phyloP scores from a whole-genome alignment of 2,113 vertebrate species.

The Isichthys henryi region DNA sequence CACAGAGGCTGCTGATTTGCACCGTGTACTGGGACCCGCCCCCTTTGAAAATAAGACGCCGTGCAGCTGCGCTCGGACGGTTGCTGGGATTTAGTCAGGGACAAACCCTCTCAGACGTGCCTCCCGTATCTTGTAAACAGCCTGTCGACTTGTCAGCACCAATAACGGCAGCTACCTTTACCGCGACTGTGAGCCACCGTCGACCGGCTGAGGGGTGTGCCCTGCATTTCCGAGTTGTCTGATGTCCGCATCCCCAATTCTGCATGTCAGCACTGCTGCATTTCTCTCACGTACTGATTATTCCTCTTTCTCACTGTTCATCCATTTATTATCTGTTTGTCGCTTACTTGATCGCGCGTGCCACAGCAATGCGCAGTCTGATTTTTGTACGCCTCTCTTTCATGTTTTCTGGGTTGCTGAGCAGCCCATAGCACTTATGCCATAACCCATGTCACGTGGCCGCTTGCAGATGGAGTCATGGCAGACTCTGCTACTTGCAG shows the following conservation, averaged over 20 bases:
- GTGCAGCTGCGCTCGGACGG: constrained; percentile 37
- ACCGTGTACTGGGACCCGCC: constrained; percentile 33
- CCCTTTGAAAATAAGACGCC: constrained; percentile 36
- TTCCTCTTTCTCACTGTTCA: neutral
- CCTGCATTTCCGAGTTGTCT: neutral
- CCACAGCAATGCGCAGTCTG: neutral
- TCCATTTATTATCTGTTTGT: neutral
- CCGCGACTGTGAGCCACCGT: constrained; percentile 10
- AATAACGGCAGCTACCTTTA: constrained; percentile 38
- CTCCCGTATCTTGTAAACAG: constrained; percentile 11
- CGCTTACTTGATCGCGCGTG: neutral
- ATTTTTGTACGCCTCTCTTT: neutral
- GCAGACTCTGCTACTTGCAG: neutral
- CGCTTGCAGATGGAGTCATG: neutral
- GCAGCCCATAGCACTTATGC: neutral
- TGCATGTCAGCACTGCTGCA: neutral
- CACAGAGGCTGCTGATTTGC: constrained; percentile 48
- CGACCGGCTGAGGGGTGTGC: neutral
- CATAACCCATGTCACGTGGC: neutral
- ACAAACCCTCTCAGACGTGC: constrained; percentile 35
- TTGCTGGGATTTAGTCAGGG: constrained; percentile 55
- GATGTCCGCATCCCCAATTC: neutral
- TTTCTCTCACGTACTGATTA: neutral
- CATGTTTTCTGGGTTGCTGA: neutral
- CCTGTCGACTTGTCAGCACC: constrained; percentile 21